Base-by-base conservation (phyloP, 2,797 vertebrate genomes). In the Ceryle rudis region DNA sequence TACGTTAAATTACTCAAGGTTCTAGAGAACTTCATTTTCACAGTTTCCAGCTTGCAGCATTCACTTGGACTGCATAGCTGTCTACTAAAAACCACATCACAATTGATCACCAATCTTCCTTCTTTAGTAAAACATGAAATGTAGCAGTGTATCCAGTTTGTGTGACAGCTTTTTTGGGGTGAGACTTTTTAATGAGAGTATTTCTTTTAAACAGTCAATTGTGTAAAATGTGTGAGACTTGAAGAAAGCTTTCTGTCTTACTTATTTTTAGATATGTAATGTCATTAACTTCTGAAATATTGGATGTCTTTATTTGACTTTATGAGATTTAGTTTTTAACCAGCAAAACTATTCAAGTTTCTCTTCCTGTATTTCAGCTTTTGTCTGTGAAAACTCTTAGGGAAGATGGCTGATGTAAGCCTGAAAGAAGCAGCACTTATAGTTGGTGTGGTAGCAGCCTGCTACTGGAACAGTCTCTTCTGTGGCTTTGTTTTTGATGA, bases 401-500 rank as follows among this genome's bases (percentile, higher is more conserved):
- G 95, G 98, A 98, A 98, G 86, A 99, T 99, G 99, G 99, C 99
- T 98, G 98, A 98, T 75, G 91, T 99, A 97, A 99, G 98, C 94
- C 97, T 98, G 97, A 99, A 99, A 98, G 99, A 99, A 98, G 97
- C 98, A 67, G 97, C 98, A 49, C 98, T 99, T 97, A 98, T 99
- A 96, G 97, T 98, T 93, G 98, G 98, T 90, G 98, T 99, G 97
- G 99, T 99, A 95, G 96, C 98, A 96, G 98, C 98, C 55, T 99
- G 99, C 95, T 99, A 99, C 96, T 99, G 99, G 99, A 99, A 99
- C 98, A 99, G 99, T 94, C 98, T 99, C 47, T 98, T 98, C 2
- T 99, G 99, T 72, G 99, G 99, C 28, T 99, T 99, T 90, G 99
- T 99, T 96, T 99, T 99, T 98, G 99, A 99, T 75, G 99, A 99